Conservation (phyloP, 1,140 invertebrate species). For the Dreissena polymorpha region DNA sequence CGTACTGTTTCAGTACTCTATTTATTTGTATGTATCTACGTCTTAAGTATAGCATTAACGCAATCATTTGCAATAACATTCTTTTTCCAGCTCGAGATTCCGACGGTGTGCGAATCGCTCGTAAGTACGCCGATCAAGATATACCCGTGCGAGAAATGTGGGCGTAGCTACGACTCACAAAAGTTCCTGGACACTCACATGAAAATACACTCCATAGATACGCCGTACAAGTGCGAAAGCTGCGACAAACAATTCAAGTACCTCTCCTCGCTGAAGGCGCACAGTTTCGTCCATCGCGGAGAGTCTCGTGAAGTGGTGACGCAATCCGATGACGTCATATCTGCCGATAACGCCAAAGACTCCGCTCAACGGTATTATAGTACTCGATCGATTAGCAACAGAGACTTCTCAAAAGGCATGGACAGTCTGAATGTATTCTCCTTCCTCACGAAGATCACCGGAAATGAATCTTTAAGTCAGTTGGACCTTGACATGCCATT, state of each 20-base stretch:
- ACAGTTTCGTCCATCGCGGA: constrained; percentile 40
- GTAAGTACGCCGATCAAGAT: too few species aligned
- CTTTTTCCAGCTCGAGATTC: too few species aligned
- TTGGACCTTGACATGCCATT: constrained; percentile 13
- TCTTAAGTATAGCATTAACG: too few species aligned
- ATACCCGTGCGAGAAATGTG: constrained; percentile 10
- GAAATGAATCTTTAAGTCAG: neutral
- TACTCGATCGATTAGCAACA: too few species aligned
- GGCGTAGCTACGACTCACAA: constrained; percentile 2
- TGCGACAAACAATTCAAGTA: constrained; percentile 39
- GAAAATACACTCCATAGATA: constrained; percentile 14
- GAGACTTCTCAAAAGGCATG: neutral
- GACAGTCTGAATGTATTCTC: constrained; percentile 24
- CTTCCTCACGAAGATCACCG: neutral
- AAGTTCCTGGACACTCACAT: constrained; percentile 6
- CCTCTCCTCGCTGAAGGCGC: constrained; percentile 25
- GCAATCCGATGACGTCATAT: neutral
- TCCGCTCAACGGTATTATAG: neutral
- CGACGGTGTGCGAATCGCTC: too few species aligned
- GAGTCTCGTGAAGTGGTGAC: neutral
- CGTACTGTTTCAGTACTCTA: too few species aligned
- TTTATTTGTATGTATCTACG: too few species aligned
- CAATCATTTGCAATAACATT: too few species aligned
- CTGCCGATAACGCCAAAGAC: neutral
- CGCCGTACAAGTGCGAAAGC: neutral